Evolutionary conservation across 2,113 vertebrate species (phyloP), one percentile per base, ranked within the genome.

Genomic region (Mirza zaza): DNA sequence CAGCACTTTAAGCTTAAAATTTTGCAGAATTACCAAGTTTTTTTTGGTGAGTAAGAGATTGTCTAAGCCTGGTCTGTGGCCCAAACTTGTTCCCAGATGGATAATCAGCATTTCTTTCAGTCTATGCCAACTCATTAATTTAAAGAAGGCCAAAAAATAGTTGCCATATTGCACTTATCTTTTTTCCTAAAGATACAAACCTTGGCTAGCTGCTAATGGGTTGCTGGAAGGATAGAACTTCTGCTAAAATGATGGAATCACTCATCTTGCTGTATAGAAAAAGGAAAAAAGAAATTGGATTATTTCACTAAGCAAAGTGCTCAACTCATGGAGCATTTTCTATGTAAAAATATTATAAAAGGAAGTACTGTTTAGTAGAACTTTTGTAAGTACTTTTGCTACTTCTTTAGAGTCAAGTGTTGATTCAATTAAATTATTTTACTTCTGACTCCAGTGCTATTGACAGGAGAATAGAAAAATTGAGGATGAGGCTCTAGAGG

Each of bases 1-100:
- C 88, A 95, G 39, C 5, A 83, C 94, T 77, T 82, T 52, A 80
- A 94, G 55, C 61, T 94, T 82, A 87, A 87, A 90, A 42, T 70
- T 94, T 84, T 86, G 84, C 79, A 71, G 85, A 91, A 36, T 70
- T 59, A 68, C 12, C 57, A 88, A 80, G 67, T 75, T 85, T 94
- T 42, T 65, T 14, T 82, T 61, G n/a, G 42, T 85, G 57, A 84
- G 17, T 81, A 94, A 68, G 57, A 96, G 8, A 8, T 36, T 80
- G n/a, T 80, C 68, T 91, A 68, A 83, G 91, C 61, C 34, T 95
- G 61, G 39, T 94, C 14, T 90, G 11, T 5, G 25, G 71, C 59
- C 92, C 75, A 87, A 94, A 71, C 29, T 27, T 39, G 39, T 63
- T 80, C 76, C 77, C 57, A 92, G 55, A 52, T 73, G 85, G 71